Evolutionary conservation across 1,140 invertebrate genomes (phyloP).

Genomic region (Chelonus insularis): DNA sequence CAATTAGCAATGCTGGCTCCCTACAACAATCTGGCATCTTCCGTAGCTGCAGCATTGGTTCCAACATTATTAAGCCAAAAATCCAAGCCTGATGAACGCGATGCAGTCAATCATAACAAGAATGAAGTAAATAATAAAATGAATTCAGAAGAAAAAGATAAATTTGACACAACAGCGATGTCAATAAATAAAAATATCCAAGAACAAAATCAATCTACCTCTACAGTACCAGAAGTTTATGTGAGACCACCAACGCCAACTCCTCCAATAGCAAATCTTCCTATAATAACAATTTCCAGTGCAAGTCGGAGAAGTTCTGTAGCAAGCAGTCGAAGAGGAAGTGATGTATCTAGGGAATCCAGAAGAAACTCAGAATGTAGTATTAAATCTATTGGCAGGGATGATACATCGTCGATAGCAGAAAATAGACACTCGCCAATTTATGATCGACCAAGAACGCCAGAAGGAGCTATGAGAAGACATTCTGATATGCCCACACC

Average conservation of each 20-base stretch:
- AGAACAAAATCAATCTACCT: conserved; percentile 24
- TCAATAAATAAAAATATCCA: background rate
- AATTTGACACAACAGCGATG: conserved; percentile 14
- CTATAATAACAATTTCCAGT: conserved; percentile 52
- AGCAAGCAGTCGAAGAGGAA: conserved; percentile 50
- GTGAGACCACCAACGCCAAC: conserved; percentile 55
- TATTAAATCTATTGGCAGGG: conserved; percentile 44
- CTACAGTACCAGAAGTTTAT: conserved; percentile 53
- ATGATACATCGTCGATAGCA: conserved; percentile 27
- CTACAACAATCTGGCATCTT: conserved; percentile 64
- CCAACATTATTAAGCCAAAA: conserved; percentile 62
- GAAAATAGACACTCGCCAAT: conserved; percentile 31
- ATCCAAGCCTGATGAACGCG: conserved; percentile 53
- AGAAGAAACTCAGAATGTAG: conserved; percentile 50
- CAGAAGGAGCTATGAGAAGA: conserved; percentile 32
- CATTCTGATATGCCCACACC: conserved; percentile 47
- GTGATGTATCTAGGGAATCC: conserved; percentile 43
- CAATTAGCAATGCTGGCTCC: conserved; percentile 64
- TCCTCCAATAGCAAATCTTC: conserved; percentile 46
- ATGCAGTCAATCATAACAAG: conserved; percentile 38
- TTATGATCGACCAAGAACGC: conserved; percentile 16
- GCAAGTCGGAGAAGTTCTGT: conserved; percentile 51
- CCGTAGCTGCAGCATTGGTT: conserved; percentile 63
- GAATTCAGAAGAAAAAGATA: conserved; percentile 14
- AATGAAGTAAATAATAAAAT: conserved; percentile 18